Evolutionary conservation across 2,113 vertebrate species (phyloP).

Genomic region (Hystrix cristata): DNA sequence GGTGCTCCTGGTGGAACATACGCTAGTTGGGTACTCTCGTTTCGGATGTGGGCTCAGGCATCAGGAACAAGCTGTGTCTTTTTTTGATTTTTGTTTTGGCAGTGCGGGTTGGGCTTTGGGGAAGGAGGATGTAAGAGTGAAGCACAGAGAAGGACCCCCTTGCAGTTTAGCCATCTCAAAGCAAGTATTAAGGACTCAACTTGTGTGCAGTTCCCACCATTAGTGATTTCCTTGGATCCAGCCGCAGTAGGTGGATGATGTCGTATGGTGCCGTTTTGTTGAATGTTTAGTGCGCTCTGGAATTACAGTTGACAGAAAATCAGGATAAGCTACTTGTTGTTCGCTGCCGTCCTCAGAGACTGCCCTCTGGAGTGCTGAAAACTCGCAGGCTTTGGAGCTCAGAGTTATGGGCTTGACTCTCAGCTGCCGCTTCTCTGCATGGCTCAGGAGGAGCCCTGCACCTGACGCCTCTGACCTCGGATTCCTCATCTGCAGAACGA

Average conservation of each 20-base stretch:
- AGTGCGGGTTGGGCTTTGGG: constrained; percentile 42
- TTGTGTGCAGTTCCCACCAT: constrained; percentile 70
- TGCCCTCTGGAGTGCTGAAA: neutral
- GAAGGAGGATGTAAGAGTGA: constrained; percentile 73
- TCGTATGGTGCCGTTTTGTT: neutral
- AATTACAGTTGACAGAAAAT: constrained; percentile 1
- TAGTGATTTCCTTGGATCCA: neutral
- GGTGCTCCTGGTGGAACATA: neutral
- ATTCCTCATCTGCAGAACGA: neutral
- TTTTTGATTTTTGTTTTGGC: neutral
- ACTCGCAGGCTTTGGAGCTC: neutral
- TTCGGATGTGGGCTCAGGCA: neutral
- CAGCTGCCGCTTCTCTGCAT: neutral
- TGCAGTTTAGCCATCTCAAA: constrained; percentile 84
- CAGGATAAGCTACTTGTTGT: neutral
- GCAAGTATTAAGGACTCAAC: constrained; percentile 81
- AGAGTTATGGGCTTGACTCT: neutral
- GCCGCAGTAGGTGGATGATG: neutral
- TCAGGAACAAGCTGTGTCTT: constrained; percentile 48
- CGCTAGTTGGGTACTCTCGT: neutral
- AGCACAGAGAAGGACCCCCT: constrained; percentile 79
- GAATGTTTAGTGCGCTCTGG: constrained; percentile 12
- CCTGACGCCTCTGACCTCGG: neutral
- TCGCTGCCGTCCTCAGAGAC: neutral
- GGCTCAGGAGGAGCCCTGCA: neutral